These are phyloP conservation scores for Mustela lutreola DNA, from an alignment of 2,113 vertebrate genomes.

Conservation along the genomic window DNA sequence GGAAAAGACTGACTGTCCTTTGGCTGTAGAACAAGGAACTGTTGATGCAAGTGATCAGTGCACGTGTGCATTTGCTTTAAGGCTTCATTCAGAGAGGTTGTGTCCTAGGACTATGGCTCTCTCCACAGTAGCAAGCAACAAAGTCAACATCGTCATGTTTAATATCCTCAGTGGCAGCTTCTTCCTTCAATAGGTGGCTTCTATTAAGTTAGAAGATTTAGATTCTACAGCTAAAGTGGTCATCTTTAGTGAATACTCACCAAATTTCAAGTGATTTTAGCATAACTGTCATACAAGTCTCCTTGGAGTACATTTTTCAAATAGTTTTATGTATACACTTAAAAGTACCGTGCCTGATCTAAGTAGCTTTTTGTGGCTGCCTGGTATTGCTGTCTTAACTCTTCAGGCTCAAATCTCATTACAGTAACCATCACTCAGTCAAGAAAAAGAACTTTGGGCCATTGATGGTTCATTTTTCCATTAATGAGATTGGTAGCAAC, in stretches of 20 bases:
- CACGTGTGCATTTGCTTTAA: background rate
- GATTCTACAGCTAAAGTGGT: background rate
- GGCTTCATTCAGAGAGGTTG: background rate
- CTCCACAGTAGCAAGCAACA: background rate
- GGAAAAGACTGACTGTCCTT: background rate
- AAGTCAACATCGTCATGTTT: conserved; percentile 53
- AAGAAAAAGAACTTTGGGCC: background rate
- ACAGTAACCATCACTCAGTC: background rate
- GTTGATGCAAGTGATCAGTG: background rate
- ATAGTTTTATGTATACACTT: background rate
- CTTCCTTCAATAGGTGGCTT: background rate
- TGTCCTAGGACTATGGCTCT: background rate
- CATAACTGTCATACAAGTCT: background rate
- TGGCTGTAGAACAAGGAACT: background rate
- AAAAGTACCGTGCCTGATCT: background rate
- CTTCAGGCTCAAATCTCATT: background rate
- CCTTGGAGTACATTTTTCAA: background rate
- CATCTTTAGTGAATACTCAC: background rate
- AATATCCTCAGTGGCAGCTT: background rate
- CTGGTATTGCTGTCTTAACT: background rate
- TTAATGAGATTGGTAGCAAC: background rate
- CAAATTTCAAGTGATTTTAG: background rate
- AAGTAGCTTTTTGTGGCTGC: background rate
- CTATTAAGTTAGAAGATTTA: background rate
- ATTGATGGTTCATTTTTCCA: background rate